Conservation (phyloP, 2,113 vertebrate genomes). For the Hippocampus mohnikei region DNA sequence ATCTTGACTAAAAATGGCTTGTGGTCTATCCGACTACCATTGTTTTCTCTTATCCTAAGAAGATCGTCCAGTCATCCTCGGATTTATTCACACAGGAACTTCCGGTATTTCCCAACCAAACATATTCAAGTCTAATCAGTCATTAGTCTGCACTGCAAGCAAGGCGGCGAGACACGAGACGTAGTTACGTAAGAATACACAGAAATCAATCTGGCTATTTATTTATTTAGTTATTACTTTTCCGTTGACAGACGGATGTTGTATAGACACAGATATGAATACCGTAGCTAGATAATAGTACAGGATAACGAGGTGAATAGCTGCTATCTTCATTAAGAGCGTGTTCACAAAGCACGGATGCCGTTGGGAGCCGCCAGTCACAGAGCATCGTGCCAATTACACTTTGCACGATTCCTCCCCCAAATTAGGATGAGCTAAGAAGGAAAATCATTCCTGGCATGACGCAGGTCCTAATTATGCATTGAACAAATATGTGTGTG, state of each 20-base stretch:
- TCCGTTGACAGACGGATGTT: too few species aligned
- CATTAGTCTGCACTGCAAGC: too few species aligned
- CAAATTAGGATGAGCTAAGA: constrained; percentile 74
- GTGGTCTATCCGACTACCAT: background rate
- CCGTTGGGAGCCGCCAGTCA: constrained; percentile 58
- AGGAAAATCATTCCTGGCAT: constrained; percentile 77
- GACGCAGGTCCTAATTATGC: constrained; percentile 76
- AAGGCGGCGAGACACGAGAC: too few species aligned
- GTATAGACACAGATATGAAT: too few species aligned
- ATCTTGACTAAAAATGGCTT: background rate
- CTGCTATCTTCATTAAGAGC: constrained; percentile 54
- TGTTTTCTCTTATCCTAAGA: background rate
- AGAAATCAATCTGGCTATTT: too few species aligned
- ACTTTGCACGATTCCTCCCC: constrained; percentile 76
- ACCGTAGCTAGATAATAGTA: constrained; percentile 15
- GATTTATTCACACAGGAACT: background rate
- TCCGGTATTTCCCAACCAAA: background rate
- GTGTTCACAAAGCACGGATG: constrained; percentile 55
- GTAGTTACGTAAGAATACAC: too few species aligned
- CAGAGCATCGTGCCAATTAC: constrained; percentile 71
- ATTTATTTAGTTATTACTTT: too few species aligned
- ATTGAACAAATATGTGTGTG: constrained; percentile 62
- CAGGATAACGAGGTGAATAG: constrained; percentile 47
- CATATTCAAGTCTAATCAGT: background rate
- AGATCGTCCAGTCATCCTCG: background rate